phyloP scores from a whole-genome alignment of 2,797 vertebrate species.

The Myotis vivesi region DNA sequence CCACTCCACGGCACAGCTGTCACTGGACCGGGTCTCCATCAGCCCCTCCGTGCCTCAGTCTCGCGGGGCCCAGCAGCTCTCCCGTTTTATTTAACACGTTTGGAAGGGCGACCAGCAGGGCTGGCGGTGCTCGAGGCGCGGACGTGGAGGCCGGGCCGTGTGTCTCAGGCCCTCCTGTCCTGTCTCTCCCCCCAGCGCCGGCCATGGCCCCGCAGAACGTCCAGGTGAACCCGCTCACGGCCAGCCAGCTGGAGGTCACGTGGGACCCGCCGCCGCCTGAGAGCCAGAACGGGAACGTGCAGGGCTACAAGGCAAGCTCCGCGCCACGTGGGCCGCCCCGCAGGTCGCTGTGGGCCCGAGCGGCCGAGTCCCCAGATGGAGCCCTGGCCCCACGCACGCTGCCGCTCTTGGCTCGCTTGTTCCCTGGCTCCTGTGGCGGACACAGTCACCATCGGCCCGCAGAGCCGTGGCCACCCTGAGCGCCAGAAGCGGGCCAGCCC shows the following conservation, averaged over 20 bases:
- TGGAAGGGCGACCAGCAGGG: too few species aligned
- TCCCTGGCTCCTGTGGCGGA: not conserved
- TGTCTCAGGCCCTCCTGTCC: conserved; percentile 40
- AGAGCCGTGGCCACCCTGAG: accelerated
- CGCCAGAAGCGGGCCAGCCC: accelerated
- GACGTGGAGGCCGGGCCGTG: not conserved
- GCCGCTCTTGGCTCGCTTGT: accelerated
- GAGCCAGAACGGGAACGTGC: conserved; percentile 97
- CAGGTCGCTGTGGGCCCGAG: accelerated
- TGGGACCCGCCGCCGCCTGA: conserved; percentile 94
- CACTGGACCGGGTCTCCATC: not conserved
- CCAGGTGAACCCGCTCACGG: conserved; percentile 88
- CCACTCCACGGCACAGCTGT: accelerated
- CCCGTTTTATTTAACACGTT: too few species aligned
- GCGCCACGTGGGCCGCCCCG: accelerated
- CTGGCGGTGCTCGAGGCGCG: accelerated
- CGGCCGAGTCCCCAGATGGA: not conserved
- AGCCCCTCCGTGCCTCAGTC: accelerated
- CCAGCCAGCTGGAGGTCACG: conserved; percentile 92
- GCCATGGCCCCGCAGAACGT: conserved; percentile 94
- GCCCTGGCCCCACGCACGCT: not conserved
- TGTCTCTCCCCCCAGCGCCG: conserved; percentile 85
- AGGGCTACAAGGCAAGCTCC: conserved; percentile 93
- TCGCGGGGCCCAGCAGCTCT: not conserved
- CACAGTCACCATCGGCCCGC: accelerated